These are phyloP conservation scores for Lithophane socia DNA, from an alignment of 2,888 invertebrate species.

Conservation along the genomic window DNA sequence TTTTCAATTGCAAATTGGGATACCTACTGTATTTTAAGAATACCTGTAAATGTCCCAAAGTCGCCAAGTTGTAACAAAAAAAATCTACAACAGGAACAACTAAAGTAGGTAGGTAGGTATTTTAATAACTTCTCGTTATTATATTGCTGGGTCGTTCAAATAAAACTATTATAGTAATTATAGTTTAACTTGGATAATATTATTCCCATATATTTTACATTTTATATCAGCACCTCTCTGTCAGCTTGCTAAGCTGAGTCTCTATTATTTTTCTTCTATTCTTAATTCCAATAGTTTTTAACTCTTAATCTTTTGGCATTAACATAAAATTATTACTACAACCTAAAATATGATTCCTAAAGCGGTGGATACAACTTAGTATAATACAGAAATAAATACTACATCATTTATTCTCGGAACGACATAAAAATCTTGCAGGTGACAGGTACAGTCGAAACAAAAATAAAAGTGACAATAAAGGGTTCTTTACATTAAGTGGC, in stretches of 20 bases:
- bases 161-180: not conserved
- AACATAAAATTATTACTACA: not conserved
- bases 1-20: too few relatives aligned
- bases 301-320: not conserved
- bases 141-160: not conserved
- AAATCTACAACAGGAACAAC: too few relatives aligned
- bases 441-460: conserved; percentile 48
- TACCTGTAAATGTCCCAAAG: not conserved
- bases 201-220: not conserved
- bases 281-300: not conserved
- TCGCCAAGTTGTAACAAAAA: not conserved
- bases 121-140: too few relatives aligned
- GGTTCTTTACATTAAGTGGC: conserved; percentile 62
- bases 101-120: too few relatives aligned
- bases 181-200: not conserved
- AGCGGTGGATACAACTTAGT: not conserved
- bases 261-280: not conserved
- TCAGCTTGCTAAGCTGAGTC: not conserved
- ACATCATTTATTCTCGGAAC: conserved; percentile 48
- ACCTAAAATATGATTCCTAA: too few relatives aligned
- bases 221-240: not conserved
- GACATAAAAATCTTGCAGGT: conserved; percentile 35
- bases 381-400: conserved; percentile 42
- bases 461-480: conserved; percentile 52
- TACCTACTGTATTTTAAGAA: too few relatives aligned